Evolutionary conservation across 2,888 invertebrate genomes (phyloP).

Genomic region (Argynnis bischoffii): DNA sequence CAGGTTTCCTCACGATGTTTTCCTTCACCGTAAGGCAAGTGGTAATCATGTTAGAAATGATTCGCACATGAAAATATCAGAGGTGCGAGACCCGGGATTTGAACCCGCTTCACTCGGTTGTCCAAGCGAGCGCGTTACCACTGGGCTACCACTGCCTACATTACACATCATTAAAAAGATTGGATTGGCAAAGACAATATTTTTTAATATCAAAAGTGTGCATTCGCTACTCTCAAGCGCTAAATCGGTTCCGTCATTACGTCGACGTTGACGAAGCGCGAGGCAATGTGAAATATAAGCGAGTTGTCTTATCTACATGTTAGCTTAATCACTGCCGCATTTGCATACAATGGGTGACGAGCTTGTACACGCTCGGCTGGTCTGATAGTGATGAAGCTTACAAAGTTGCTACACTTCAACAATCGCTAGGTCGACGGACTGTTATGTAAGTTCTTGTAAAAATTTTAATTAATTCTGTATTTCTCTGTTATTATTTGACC

Average conservation of each 20-base stretch:
- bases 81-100: too few relatives aligned
- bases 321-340: slow-evolving; percentile 50
- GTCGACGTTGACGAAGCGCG: slow-evolving; percentile 13
- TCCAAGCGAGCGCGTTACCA: too few relatives aligned
- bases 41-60: too few relatives aligned
- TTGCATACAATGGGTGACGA: slow-evolving; percentile 64
- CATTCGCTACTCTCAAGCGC: not conserved
- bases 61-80: too few relatives aligned
- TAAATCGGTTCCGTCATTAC: slow-evolving; percentile 16
- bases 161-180: too few relatives aligned
- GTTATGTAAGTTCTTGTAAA: slow-evolving; percentile 26
- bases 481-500: too few relatives aligned
- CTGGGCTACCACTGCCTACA: too few relatives aligned
- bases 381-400: slow-evolving; percentile 48
- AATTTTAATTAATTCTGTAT: not conserved
- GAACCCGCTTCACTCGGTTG: too few relatives aligned
- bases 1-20: too few relatives aligned
- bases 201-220: not conserved
- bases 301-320: slow-evolving; percentile 34
- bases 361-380: slow-evolving; percentile 39
- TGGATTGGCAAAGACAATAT: not conserved
- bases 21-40: too few relatives aligned
- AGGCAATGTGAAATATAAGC: slow-evolving; percentile 15
- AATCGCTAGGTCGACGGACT: slow-evolving; percentile 33
- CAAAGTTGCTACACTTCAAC: slow-evolving; percentile 29